Evolutionary conservation across 2,797 vertebrate species (phyloP).

Genomic region (Corythornis leucogaster): DNA sequence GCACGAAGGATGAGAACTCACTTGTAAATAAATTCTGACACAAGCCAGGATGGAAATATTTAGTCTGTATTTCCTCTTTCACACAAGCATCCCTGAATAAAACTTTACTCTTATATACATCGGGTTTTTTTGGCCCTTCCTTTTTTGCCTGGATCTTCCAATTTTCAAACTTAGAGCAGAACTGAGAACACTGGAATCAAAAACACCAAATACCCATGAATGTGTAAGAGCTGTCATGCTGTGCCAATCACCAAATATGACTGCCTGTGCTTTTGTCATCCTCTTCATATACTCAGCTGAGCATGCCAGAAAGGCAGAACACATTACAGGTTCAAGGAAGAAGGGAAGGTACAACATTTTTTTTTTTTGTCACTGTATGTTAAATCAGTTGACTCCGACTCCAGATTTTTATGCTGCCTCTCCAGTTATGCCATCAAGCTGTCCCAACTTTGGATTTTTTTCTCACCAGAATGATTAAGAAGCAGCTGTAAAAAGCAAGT

Average conservation of each 20-base stretch:
- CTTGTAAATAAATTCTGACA: neutral
- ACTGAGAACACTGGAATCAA: neutral
- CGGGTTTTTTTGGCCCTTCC: neutral
- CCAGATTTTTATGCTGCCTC: neutral
- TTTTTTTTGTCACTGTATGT: neutral
- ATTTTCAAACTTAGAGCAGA: neutral
- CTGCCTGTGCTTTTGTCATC: neutral
- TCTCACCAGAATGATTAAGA: neutral
- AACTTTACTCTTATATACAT: neutral
- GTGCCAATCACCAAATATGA: neutral
- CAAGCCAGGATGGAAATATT: neutral
- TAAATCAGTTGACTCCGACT: neutral
- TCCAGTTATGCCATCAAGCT: neutral
- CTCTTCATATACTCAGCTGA: neutral
- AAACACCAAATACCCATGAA: neutral
- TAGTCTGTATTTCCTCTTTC: neutral
- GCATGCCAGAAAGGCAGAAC: neutral
- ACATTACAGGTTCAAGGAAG: neutral
- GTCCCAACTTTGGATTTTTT: neutral
- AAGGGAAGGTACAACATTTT: neutral
- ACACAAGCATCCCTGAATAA: neutral
- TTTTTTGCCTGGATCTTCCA: neutral
- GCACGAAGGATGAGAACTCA: neutral
- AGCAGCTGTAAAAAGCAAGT: neutral
- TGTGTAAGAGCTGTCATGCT: neutral